Evolutionary conservation across 2,888 invertebrate genomes (phyloP).

Genomic region (Phasia obesa): DNA sequence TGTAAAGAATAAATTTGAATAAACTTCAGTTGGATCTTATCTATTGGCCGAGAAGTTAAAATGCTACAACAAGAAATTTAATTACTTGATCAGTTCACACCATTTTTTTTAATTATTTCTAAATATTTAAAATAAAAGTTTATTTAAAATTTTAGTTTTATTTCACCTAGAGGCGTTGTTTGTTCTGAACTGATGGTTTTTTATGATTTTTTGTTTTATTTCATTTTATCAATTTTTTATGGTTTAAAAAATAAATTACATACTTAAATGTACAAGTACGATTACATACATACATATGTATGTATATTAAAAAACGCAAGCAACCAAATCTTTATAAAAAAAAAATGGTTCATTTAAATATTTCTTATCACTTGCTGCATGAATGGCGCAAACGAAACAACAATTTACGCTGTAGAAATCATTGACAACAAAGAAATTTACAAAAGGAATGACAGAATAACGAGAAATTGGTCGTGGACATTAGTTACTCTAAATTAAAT

Average conservation of each 20-base stretch:
- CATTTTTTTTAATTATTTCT: neutral
- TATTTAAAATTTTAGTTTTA: constrained; percentile 33
- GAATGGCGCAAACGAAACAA: constrained; percentile 55
- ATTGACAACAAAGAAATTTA: constrained; percentile 62
- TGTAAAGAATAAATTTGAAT: neutral
- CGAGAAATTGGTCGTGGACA: constrained; percentile 55
- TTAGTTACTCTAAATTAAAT: constrained; percentile 61
- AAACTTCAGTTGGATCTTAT: neutral
- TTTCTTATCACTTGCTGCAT: constrained; percentile 67
- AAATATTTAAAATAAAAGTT: constrained; percentile 12
- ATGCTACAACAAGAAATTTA: neutral
- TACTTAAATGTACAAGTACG: constrained; percentile 1
- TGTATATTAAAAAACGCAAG: constrained; percentile 14
- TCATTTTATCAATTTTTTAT: constrained; percentile 57
- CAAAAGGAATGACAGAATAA: constrained; percentile 42
- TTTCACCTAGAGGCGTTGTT: constrained; percentile 69
- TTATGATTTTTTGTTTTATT: constrained; percentile 48
- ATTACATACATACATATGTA: neutral
- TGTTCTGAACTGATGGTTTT: constrained; percentile 36
- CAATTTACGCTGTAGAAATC: constrained; percentile 59
- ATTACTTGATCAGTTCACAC: neutral
- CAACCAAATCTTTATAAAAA: constrained; percentile 49
- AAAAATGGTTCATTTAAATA: constrained; percentile 49
- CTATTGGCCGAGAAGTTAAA: neutral
- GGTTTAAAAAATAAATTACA: constrained; percentile 41